Conservation (phyloP, 2,113 vertebrate genomes). For the Myiozetetes cayanensis region DNA sequence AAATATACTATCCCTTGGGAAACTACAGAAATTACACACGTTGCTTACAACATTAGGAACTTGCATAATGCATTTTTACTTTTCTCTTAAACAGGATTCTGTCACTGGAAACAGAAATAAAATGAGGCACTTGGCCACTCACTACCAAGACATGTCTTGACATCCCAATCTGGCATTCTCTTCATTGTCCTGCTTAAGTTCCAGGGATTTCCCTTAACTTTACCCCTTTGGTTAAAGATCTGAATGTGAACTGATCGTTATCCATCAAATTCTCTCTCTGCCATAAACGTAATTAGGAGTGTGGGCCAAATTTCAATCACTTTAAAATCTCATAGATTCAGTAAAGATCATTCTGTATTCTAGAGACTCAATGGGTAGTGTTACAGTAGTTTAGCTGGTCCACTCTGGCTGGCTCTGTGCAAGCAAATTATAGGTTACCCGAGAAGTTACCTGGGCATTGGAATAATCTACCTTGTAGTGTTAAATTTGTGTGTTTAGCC, state of each 20-base stretch:
- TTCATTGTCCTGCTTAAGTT: background rate
- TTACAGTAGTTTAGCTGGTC: background rate
- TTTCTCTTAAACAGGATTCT: background rate
- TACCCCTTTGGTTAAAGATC: background rate
- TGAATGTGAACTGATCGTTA: background rate
- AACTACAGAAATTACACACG: background rate
- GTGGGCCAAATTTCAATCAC: background rate
- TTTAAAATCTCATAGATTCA: background rate
- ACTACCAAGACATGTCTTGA: background rate
- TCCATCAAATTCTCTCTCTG: background rate
- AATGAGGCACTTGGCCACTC: background rate
- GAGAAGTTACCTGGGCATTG: background rate
- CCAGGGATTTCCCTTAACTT: background rate
- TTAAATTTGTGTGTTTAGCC: accelerated
- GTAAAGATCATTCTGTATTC: background rate
- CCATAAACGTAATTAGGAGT: background rate
- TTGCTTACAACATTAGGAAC: background rate
- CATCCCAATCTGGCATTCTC: background rate
- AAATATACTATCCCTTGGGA: background rate
- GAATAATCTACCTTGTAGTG: background rate
- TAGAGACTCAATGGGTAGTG: background rate
- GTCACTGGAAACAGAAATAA: background rate
- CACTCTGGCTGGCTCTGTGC: background rate
- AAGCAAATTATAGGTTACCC: background rate
- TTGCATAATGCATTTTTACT: background rate